Evolutionary conservation across 1,140 invertebrate species (phyloP).

Genomic region (Drosophila pseudoananassae): DNA sequence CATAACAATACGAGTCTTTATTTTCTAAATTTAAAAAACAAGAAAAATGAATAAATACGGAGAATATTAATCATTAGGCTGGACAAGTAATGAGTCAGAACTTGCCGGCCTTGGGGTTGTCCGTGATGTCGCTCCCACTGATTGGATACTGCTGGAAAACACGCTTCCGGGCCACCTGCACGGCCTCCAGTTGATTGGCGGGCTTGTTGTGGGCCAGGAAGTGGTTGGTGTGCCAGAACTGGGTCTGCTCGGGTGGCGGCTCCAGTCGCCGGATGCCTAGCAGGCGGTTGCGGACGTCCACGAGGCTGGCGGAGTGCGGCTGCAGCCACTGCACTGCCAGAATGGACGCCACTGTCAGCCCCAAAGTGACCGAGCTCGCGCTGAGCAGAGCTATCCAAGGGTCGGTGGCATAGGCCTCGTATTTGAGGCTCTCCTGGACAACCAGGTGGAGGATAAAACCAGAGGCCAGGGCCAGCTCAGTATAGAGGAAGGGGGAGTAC

Average conservation of each 20-base stretch:
- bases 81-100: constrained; percentile 43
- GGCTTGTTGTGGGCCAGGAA: constrained; percentile 72
- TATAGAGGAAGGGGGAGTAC: constrained; percentile 70
- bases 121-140: constrained; percentile 22
- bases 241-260: constrained; percentile 46
- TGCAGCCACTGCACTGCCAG: constrained; percentile 59
- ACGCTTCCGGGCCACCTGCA: constrained; percentile 61
- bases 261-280: constrained; percentile 63
- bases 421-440: constrained; percentile 62
- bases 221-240: constrained; percentile 75
- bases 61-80: too few relatives aligned
- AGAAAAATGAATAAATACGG: neutral
- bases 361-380: constrained; percentile 46
- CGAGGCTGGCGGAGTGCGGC: constrained; percentile 58
- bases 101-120: constrained; percentile 39
- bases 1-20: neutral
- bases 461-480: constrained; percentile 58
- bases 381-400: constrained; percentile 51
- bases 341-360: constrained; percentile 51
- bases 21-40: neutral
- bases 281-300: constrained; percentile 74
- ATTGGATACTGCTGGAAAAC: constrained; percentile 78
- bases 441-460: constrained; percentile 57
- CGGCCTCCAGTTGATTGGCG: constrained; percentile 61
- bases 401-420: constrained; percentile 50